phyloP scores from a whole-genome alignment of 2,888 invertebrate genomes.

The Eilema caniola region DNA sequence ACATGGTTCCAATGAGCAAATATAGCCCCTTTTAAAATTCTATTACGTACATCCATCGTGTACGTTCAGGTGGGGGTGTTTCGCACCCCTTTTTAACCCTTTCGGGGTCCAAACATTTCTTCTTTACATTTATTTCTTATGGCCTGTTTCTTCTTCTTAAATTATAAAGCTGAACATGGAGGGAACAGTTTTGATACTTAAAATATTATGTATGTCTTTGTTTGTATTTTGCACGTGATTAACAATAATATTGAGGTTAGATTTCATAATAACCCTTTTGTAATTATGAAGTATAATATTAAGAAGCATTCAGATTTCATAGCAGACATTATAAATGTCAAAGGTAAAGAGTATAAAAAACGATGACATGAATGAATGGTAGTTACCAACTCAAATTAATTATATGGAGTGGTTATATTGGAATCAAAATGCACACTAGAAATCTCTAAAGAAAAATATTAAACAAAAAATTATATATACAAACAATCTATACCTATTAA shows the following conservation, averaged over 20 bases:
- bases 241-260: not conserved
- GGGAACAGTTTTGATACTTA: conserved; percentile 71
- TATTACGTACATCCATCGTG: conserved; percentile 58
- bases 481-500: no score
- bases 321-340: no score
- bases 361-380: no score
- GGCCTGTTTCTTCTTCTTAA: conserved; percentile 88
- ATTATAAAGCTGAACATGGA: conserved; percentile 80
- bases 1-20: conserved; percentile 55
- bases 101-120: conserved; percentile 85
- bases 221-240: not conserved
- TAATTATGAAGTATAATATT: no score
- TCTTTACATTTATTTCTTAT: conserved; percentile 88
- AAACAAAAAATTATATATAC: no score
- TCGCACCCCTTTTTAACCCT: conserved; percentile 84
- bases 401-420: no score
- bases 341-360: no score
- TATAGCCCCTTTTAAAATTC: conserved; percentile 55
- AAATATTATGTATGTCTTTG: not conserved
- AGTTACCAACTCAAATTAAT: no score
- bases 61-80: conserved; percentile 77
- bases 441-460: no score
- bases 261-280: not conserved
- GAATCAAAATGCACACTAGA: no score
- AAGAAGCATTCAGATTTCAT: no score